Conservation (phyloP, 2,888 invertebrate genomes). For the Mythimna impura region DNA sequence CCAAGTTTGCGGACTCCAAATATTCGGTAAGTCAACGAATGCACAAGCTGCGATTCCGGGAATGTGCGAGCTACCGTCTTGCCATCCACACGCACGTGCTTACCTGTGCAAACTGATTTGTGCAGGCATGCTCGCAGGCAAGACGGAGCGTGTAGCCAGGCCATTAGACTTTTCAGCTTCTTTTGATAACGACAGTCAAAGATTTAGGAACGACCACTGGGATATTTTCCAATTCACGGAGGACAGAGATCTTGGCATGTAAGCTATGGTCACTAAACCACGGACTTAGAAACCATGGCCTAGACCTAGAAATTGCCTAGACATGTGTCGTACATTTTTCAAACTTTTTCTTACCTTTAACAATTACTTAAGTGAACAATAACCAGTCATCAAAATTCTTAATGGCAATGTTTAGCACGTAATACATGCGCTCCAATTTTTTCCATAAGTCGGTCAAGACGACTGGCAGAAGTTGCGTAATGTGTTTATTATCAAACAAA, state of each 20-base stretch:
- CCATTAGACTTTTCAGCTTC: too few relatives aligned
- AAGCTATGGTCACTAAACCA: background rate
- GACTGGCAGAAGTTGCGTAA: constrained; percentile 62
- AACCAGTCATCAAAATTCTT: constrained; percentile 21
- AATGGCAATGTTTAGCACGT: constrained; percentile 60
- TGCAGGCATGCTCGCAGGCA: too few relatives aligned
- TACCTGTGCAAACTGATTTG: too few relatives aligned
- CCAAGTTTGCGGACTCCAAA: too few relatives aligned
- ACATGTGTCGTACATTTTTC: background rate
- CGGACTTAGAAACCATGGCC: background rate
- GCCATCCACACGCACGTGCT: too few relatives aligned
- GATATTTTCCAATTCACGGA: too few relatives aligned
- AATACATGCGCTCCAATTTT: constrained; percentile 64
- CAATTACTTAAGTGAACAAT: constrained; percentile 17
- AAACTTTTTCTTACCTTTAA: background rate
- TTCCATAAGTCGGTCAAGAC: constrained; percentile 66
- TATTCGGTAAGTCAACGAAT: too few relatives aligned
- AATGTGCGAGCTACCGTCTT: too few relatives aligned
- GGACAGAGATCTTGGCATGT: background rate
- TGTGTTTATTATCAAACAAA: constrained; percentile 61
- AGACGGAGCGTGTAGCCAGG: too few relatives aligned
- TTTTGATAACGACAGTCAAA: too few relatives aligned
- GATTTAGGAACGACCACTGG: too few relatives aligned
- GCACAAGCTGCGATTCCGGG: too few relatives aligned
- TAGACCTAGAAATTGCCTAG: background rate